Evolutionary conservation across 2,113 vertebrate genomes (phyloP), one percentile per base, ranked within the genome.

Genomic region (Strix uralensis): DNA sequence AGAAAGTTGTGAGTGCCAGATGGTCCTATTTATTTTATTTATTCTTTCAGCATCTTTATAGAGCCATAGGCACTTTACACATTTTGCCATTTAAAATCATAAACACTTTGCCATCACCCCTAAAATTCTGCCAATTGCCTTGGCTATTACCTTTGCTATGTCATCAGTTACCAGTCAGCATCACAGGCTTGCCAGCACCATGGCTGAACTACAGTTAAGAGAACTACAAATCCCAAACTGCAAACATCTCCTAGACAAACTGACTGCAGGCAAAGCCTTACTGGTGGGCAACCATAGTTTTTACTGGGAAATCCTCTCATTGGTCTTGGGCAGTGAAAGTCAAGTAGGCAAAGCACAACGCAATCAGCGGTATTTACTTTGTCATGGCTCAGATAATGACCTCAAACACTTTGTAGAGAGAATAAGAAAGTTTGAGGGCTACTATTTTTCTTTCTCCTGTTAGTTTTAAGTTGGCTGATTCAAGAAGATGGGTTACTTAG

Each of bases 1-100:
- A 67, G 78, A 58, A 94, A 86, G 69, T 90, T 75, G 26, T 83
- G 79, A 92, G 52, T 92, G 81, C 75, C 96, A 96, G 91, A 94
- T 88, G 91, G 88, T 65, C 63, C 62, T 29, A 71, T 92, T 81
- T 70, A 63, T 94, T 91, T 91, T 86, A 87, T 92, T 92, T 88
- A 90, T 95, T 93, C 71, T 77, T 94, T 55, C 79, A 82, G 52
- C 47, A 44, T 85, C 79, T 67, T 89, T 86, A 38, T 34, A 75
- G 49, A 88, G n/a, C 38, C 67, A 88, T 2, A 72, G 51, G 54
- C 90, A 44, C 62, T 77, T 82, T 5, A 75, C 57, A 93, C 38
- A 13, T 74, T 95, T 95, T 86, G 47, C 36, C 59, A 51, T 86
- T 94, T 81, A 38, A 81, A 89, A 89, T 54, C 66, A 63, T 27